Base-by-base conservation (phyloP, 2,888 invertebrate species). In the Agrotis exclamationis region DNA sequence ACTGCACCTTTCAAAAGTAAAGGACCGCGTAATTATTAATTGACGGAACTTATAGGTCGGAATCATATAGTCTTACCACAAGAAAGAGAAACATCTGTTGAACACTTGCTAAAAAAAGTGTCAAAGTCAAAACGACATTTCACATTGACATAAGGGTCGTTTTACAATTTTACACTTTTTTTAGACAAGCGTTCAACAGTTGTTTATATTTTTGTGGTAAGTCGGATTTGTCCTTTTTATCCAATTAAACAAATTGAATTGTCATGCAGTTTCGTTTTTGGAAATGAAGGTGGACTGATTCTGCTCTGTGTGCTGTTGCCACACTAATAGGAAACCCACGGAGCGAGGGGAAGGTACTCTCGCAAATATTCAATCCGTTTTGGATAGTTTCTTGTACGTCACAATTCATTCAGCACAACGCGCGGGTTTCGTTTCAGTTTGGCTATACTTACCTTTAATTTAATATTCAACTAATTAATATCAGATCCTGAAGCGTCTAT, bases 21-120 rank as follows among this genome's bases (percentile, higher is more conserved):
- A 67, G n/a, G 7, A 16, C n/a, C n/a, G 9, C n/a, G 14, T 22
- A 24, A 39, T 39, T 66, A 7, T 24, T 28, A 66, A 67, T 67
- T 44, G 24, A 24, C 16, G 11, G 22, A 65, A 48, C n/a, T 33
- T 33, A 33, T n/a, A 33, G 28, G 33, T n/a, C n/a, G n/a, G n/a
- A n/a, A n/a, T n/a, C n/a, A n/a, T n/a, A n/a, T n/a, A n/a, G 28
- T 28, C 28, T 28, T 28, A 28, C 28, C 28, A 28, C 28, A 28
- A 28, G 28, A 28, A 28, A 28, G 28, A 28, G 3, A 28, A 28
- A 28, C 28, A 28, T 4, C 28, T 28, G 3, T 28, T 28, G 28
- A 5, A 28, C 28, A 28, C 4, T 28, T 28, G 28, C 28, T 28
- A 28, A 28, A 28, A 28, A 28, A 28, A 28, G 0, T 28, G 28